A percentile compares a stretch with the other conserved stretches of the same genome.
phyloP scores from a whole-genome alignment of 1,140 invertebrate species.

The Eumaeus atala region DNA sequence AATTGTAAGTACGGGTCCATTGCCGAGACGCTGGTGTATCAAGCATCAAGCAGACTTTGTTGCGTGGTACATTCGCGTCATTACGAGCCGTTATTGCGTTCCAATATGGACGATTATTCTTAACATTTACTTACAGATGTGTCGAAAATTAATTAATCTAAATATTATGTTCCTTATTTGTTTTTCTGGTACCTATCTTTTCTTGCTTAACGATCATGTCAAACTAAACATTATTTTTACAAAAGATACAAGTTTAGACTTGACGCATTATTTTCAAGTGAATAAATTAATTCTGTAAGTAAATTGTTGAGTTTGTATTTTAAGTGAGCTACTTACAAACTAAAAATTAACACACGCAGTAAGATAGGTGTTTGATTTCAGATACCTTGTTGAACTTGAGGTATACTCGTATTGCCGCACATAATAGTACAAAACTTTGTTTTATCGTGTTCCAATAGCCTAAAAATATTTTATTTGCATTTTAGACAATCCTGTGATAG shows the following conservation, averaged over 20 bases:
- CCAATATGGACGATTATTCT: constrained; percentile 30
- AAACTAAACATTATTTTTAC: too few relatives aligned
- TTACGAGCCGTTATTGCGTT: constrained; percentile 16
- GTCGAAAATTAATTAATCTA: neutral
- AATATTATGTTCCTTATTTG: too few relatives aligned
- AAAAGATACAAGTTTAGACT: too few relatives aligned
- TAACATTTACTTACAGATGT: constrained; percentile 26
- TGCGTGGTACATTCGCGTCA: neutral
- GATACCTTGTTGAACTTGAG: constrained; percentile 27
- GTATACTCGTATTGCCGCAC: constrained; percentile 49
- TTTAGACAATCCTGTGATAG: constrained; percentile 55
- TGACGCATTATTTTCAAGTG: too few relatives aligned
- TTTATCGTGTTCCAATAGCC: constrained; percentile 55
- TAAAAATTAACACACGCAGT: constrained; percentile 35
- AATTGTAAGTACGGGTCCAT: neutral
- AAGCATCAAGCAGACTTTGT: constrained; percentile 33
- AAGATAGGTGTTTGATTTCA: constrained; percentile 32
- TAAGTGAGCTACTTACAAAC: constrained; percentile 37
- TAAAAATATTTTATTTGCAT: constrained; percentile 29
- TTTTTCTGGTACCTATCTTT: too few relatives aligned
- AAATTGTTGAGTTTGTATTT: constrained; percentile 11
- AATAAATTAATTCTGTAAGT: neutral
- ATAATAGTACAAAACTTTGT: constrained; percentile 59
- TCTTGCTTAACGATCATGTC: too few relatives aligned
- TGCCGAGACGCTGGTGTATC: constrained; percentile 27